Conservation (phyloP, 2,113 vertebrate species). For the Prinia subflava region DNA sequence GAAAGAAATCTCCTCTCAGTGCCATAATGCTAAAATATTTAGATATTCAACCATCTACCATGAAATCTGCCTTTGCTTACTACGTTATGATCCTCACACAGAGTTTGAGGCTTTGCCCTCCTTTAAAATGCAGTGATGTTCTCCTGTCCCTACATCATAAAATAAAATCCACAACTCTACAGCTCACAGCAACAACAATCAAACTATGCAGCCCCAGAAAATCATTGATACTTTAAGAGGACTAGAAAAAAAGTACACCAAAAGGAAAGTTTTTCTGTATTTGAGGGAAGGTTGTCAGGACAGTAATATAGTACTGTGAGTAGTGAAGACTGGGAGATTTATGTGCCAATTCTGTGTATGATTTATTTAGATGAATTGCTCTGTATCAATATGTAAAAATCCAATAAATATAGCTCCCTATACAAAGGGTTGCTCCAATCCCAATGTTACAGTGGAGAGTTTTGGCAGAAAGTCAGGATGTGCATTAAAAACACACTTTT, state of each 20-base stretch:
- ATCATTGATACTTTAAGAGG: background rate
- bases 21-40: background rate
- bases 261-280: background rate
- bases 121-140: conserved; percentile 3
- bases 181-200: background rate
- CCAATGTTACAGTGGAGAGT: conserved; percentile 65
- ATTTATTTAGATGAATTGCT: conserved; percentile 77
- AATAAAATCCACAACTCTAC: background rate
- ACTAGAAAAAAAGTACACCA: background rate
- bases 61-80: background rate
- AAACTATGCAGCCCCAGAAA: background rate
- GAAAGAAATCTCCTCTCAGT: background rate
- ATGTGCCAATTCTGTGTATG: conserved; percentile 59
- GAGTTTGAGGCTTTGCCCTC: background rate
- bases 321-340: conserved; percentile 64
- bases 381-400: conserved; percentile 74
- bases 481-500: conserved; percentile 83
- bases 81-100: background rate
- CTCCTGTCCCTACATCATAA: background rate
- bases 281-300: conserved; percentile 23
- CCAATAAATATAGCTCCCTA: conserved; percentile 75
- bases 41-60: background rate
- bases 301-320: background rate
- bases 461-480: conserved; percentile 81
- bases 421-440: conserved; percentile 57